Evolutionary conservation across 1,140 invertebrate genomes (phyloP).

Genomic region (Drosophila quadrilineata): DNA sequence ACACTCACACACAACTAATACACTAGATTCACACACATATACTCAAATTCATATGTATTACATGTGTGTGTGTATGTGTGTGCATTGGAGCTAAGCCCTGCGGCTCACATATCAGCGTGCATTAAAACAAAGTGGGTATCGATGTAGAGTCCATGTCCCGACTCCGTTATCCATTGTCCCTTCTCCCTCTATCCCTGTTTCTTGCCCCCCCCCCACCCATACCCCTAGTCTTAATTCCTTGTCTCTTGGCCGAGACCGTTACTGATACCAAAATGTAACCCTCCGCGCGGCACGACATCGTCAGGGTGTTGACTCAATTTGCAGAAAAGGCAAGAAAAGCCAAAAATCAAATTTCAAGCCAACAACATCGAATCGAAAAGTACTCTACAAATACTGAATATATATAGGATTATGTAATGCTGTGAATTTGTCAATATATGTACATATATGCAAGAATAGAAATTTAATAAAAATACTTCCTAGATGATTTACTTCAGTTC

Average conservation of each 20-base stretch:
- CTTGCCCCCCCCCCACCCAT: too few relatives aligned
- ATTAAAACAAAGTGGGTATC: constrained; percentile 77
- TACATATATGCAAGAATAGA: too few relatives aligned
- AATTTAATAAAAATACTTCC: too few relatives aligned
- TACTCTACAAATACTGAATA: background rate
- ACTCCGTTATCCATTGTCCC: too few relatives aligned
- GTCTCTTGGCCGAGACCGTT: too few relatives aligned
- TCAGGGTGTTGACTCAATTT: constrained; percentile 60
- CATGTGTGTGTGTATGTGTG: constrained; percentile 15
- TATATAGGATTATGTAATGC: too few relatives aligned
- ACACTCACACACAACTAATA: constrained; percentile 3
- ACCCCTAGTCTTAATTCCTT: too few relatives aligned
- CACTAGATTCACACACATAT: constrained; percentile 3
- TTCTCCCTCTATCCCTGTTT: too few relatives aligned
- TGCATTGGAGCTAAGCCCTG: constrained; percentile 67
- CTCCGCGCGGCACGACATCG: background rate
- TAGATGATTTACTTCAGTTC: too few relatives aligned
- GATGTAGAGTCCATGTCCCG: constrained; percentile 62
- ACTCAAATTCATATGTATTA: background rate
- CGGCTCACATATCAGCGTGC: constrained; percentile 75
- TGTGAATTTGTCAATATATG: too few relatives aligned
- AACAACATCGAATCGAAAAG: background rate
- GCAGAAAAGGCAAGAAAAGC: constrained; percentile 45
- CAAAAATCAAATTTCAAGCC: background rate
- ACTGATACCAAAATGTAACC: constrained; percentile 24